A percentile compares a stretch with the other conserved stretches of the same genome.
Evolutionary conservation across 2,888 invertebrate species (phyloP).

Genomic region (Gisinianus flammeolus): DNA sequence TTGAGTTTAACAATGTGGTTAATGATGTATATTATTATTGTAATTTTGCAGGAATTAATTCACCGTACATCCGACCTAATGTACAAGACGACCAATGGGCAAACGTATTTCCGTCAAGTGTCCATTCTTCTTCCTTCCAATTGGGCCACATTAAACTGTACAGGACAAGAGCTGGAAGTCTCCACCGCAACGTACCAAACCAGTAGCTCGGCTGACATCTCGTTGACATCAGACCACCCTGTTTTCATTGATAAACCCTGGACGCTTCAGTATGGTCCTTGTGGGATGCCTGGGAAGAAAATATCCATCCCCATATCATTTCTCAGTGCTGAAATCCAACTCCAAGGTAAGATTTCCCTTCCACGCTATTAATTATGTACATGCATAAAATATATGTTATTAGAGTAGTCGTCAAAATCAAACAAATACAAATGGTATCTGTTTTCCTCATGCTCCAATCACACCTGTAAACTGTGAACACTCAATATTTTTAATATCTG

Average conservation of each 20-base stretch:
- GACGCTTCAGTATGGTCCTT: slow-evolving; percentile 59
- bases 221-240: slow-evolving; percentile 57
- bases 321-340: slow-evolving; percentile 43
- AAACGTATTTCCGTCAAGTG: slow-evolving; percentile 57
- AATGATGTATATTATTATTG: neutral
- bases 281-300: slow-evolving; percentile 57
- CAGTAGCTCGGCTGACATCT: slow-evolving; percentile 51
- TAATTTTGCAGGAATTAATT: slow-evolving; percentile 53
- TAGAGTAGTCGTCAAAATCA: too few species aligned
- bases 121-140: slow-evolving; percentile 56
- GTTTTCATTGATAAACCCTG: slow-evolving; percentile 58
- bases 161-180: slow-evolving; percentile 52
- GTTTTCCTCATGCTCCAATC: neutral
- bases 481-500: neutral
- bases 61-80: slow-evolving; percentile 57
- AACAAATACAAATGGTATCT: too few species aligned
- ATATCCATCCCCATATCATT: slow-evolving; percentile 57
- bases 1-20: neutral
- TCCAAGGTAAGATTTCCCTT: slow-evolving; percentile 51
- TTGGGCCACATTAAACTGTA: slow-evolving; percentile 58
- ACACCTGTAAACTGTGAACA: neutral
- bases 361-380: neutral
- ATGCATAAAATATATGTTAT: too few species aligned
- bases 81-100: slow-evolving; percentile 55
- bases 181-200: slow-evolving; percentile 57